A percentile compares a stretch with the other conserved stretches of the same genome.
Evolutionary conservation across 2,797 vertebrate genomes (phyloP).

Genomic region (Gastrophryne carolinensis): DNA sequence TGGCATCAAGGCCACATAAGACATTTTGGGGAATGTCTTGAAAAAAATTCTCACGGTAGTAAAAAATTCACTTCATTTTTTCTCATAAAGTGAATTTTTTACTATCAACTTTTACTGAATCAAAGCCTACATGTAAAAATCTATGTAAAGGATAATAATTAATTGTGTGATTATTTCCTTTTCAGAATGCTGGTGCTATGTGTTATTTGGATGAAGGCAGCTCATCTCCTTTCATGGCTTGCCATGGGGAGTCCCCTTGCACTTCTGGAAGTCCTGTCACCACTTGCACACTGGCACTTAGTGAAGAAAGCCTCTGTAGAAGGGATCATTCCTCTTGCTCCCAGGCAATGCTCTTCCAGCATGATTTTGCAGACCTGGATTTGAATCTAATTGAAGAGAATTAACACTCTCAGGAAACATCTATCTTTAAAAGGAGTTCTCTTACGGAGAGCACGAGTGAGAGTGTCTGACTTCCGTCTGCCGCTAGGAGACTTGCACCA

Average conservation of each 20-base stretch:
- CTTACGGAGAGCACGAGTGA: slow-evolving; percentile 55
- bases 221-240: slow-evolving; percentile 66
- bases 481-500: slow-evolving; percentile 60
- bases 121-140: too few relatives aligned
- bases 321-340: slow-evolving; percentile 63
- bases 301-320: slow-evolving; percentile 75
- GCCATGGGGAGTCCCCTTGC: slow-evolving; percentile 64
- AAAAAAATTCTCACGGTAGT: too few relatives aligned
- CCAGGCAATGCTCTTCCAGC: slow-evolving; percentile 83
- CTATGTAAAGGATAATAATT: too few relatives aligned
- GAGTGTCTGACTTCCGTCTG: slow-evolving; percentile 64
- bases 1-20: too few relatives aligned
- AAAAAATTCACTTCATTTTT: too few relatives aligned
- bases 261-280: slow-evolving; percentile 65
- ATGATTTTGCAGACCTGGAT: slow-evolving; percentile 91
- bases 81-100: too few relatives aligned
- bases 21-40: too few relatives aligned
- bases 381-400: slow-evolving; percentile 92
- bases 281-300: slow-evolving; percentile 71
- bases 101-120: too few relatives aligned
- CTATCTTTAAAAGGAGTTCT: slow-evolving; percentile 54
- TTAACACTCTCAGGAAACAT: slow-evolving; percentile 71
- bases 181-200: slow-evolving; percentile 68
- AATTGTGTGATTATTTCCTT: slow-evolving; percentile 27
- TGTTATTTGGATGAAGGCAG: slow-evolving; percentile 67